Evolutionary conservation across 92 coral and sea anemone species (phyloP).

Genomic region (Porites divaricata): DNA sequence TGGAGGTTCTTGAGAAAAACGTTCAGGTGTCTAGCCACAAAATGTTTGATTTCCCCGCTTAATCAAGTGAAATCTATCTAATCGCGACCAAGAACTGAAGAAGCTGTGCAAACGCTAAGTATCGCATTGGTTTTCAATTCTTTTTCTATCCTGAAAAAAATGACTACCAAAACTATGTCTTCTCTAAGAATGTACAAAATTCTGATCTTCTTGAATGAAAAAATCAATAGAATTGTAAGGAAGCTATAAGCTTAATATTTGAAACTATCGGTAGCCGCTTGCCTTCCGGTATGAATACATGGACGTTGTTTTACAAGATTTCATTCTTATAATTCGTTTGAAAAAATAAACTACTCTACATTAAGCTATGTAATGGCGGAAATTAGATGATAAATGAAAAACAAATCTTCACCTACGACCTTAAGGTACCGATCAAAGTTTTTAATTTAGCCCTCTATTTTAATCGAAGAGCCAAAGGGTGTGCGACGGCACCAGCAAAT

Average conservation of each 20-base stretch:
- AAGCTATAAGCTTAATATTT: background rate
- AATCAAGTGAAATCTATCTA: background rate
- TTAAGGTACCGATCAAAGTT: background rate
- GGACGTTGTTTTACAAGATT: background rate
- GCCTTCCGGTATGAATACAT: background rate
- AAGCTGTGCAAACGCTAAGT: too few species aligned
- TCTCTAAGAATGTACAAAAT: background rate
- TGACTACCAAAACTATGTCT: background rate
- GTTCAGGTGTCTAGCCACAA: background rate
- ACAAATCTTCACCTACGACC: background rate
- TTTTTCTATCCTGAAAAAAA: background rate
- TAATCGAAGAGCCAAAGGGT: constrained; percentile 21
- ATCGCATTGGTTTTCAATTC: too few species aligned
- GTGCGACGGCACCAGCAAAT: constrained; percentile 13
- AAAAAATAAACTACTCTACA: background rate
- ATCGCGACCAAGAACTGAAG: background rate
- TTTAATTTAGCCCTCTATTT: background rate
- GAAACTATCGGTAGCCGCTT: background rate
- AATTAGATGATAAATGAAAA: background rate
- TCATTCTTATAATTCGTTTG: background rate
- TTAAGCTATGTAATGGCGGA: background rate
- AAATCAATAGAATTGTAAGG: background rate
- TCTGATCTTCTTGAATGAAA: background rate
- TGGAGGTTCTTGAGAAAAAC: background rate
- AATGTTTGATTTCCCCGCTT: background rate